Evolutionary conservation across 2,797 vertebrate genomes (phyloP).

Genomic region (Rhynchonycteris naso): DNA sequence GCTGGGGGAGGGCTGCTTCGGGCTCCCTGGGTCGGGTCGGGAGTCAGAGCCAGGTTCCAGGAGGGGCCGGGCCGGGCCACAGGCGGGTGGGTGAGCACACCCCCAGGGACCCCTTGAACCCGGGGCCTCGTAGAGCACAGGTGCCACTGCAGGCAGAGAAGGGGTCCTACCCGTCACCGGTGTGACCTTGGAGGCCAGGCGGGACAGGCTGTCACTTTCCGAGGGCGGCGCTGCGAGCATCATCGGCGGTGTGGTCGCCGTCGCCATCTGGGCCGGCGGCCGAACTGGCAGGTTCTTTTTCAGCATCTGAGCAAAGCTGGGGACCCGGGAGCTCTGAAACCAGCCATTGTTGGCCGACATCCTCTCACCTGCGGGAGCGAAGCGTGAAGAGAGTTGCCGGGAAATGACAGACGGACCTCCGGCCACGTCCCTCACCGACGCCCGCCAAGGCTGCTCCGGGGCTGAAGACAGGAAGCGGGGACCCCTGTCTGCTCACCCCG

Average conservation of each 20-base stretch:
- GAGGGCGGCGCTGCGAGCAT: neutral
- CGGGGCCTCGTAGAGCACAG: no score
- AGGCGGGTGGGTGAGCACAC: no score
- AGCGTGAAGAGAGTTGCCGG: neutral
- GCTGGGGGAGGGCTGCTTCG: neutral
- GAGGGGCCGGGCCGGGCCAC: accelerated
- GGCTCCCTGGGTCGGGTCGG: no score
- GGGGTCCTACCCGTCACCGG: slow-evolving; percentile 79
- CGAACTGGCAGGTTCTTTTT: slow-evolving; percentile 73
- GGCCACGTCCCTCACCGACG: neutral
- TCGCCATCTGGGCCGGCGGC: neutral
- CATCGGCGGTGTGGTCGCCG: no score
- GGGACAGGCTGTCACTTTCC: neutral
- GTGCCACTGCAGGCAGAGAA: neutral
- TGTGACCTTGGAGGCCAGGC: slow-evolving; percentile 37
- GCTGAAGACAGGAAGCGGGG: no score
- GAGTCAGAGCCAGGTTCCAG: neutral
- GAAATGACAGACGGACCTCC: neutral
- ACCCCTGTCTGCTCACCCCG: no score
- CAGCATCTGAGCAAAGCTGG: slow-evolving; percentile 75
- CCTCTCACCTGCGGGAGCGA: slow-evolving; percentile 39
- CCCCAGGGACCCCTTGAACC: no score
- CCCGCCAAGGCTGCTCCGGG: neutral
- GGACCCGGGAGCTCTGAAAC: slow-evolving; percentile 73
- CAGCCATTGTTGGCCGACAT: slow-evolving; percentile 72